Percentiles rank a stretch among this genome's conserved stretches.
phyloP scores from a whole-genome alignment of 1,140 invertebrate species.

The Drosophila sp. region DNA sequence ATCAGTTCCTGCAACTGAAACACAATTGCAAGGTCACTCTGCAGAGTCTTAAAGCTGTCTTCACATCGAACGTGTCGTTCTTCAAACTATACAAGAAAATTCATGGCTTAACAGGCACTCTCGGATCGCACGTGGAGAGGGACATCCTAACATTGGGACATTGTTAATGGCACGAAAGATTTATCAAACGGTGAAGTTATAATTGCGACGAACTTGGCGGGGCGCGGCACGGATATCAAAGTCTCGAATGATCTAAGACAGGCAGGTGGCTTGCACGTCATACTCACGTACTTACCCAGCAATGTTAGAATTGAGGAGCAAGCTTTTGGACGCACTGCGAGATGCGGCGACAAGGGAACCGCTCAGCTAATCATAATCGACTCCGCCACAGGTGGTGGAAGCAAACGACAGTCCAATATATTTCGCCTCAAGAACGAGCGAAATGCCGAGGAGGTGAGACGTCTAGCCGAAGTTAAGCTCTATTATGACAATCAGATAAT shows the following conservation, averaged over 20 bases:
- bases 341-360: conserved; percentile 4
- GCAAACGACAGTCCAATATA: neutral
- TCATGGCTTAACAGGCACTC: conserved; percentile 55
- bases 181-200: conserved; percentile 2
- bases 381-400: neutral
- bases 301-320: conserved; percentile 22
- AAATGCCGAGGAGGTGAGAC: neutral
- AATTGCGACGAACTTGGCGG: conserved; percentile 24
- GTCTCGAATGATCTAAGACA: neutral
- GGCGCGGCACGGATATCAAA: conserved; percentile 23
- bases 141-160: neutral
- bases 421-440: conserved; percentile 1
- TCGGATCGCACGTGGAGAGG: conserved; percentile 18
- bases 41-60: conserved; percentile 80
- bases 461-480: conserved; percentile 5
- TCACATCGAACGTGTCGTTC: conserved; percentile 82
- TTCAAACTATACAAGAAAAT: conserved; percentile 76
- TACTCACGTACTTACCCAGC: conserved; percentile 7
- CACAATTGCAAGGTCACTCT: conserved; percentile 79
- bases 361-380: conserved; percentile 14
- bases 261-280: conserved; percentile 16
- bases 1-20: conserved; percentile 83
- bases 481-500: conserved; percentile 13
- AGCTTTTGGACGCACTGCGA: conserved; percentile 18
- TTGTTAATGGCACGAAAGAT: neutral